A percentile compares a stretch with the other conserved stretches of the same genome.
These are phyloP conservation scores for Bubo scandiacus DNA, from an alignment of 2,113 vertebrate genomes.

Conservation along the genomic window DNA sequence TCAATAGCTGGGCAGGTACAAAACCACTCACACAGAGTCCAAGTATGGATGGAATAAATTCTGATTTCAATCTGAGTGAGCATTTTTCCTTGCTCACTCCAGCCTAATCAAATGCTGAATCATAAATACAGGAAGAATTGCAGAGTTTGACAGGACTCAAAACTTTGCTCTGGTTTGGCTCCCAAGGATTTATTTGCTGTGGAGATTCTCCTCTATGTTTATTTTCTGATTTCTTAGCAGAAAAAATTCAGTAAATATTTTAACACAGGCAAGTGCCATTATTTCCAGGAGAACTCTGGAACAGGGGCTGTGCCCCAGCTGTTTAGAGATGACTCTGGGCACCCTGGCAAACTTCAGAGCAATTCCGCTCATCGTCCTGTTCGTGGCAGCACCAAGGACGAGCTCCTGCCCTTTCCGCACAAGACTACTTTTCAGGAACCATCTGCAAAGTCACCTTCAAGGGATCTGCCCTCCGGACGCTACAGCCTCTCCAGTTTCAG, in stretches of 20 bases:
- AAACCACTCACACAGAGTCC: background rate
- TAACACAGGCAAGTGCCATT: background rate
- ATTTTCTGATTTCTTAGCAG: background rate
- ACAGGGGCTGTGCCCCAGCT: background rate
- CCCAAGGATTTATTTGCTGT: background rate
- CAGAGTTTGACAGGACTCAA: background rate
- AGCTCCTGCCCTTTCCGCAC: background rate
- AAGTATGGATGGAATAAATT: background rate
- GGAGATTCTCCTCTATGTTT: background rate
- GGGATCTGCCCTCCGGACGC: background rate
- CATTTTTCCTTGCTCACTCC: background rate
- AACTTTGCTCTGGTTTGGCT: background rate
- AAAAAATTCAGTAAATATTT: background rate
- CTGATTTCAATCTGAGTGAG: background rate
- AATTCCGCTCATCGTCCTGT: background rate
- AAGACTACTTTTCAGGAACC: background rate
- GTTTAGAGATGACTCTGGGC: background rate
- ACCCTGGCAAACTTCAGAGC: background rate
- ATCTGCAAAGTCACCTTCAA: constrained; percentile 8
- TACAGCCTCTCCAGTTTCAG: background rate
- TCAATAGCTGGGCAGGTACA: background rate
- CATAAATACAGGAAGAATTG: background rate
- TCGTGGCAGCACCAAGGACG: background rate
- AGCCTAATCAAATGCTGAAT: background rate
- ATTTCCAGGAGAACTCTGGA: background rate